Evolutionary conservation across 1,140 invertebrate species (phyloP), one percentile per base, ranked within the genome.

Genomic region (Zelostemma sp.): DNA sequence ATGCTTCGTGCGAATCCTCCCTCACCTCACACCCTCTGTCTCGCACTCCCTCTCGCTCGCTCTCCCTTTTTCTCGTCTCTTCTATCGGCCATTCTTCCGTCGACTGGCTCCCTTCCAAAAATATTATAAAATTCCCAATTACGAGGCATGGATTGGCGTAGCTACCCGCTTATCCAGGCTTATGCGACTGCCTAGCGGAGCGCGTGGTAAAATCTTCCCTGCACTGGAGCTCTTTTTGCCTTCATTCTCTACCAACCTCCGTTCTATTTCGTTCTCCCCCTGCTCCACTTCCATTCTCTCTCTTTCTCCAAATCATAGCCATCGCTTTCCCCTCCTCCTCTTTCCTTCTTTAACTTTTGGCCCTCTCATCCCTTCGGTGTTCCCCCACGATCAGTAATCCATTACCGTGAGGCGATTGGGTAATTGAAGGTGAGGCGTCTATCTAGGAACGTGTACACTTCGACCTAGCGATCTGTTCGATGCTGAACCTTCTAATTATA

Each of bases 71-170:
- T 66, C 54, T 56, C 51, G 54, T 33, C 43, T 51, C 58, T 59
- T 58, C 57, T 49, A 50, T 62, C 61, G 67, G 62, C 63, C 63
- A 51, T 63, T 54, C 55, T 56, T 61, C 62, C 69, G 56, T 56
- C 68, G 74, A 80, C 77, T 84, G 81, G 80, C 82, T 79, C 72
- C 73, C 74, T 79, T 84, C 80, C 81, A 83, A 83, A 83, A 84
- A 83, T 82, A 83, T 83, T 82, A 81, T 80, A 80, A 82, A 83
- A 82, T 82, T 84, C 76, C 78, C 81, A 82, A 82, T 83, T 81
- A 83, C 80, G 77, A 67, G 73, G 80, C 77, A 81, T 81, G 78
- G 77, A 80, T 82, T 82, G 80, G 74, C 72, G 76, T 65, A 77
- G 76, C 75, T 70, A 53, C 62, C 47, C 63, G 56, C 65, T 69